phyloP scores from a whole-genome alignment of 2,888 invertebrate species.

The Ectropis crepuscularia region DNA sequence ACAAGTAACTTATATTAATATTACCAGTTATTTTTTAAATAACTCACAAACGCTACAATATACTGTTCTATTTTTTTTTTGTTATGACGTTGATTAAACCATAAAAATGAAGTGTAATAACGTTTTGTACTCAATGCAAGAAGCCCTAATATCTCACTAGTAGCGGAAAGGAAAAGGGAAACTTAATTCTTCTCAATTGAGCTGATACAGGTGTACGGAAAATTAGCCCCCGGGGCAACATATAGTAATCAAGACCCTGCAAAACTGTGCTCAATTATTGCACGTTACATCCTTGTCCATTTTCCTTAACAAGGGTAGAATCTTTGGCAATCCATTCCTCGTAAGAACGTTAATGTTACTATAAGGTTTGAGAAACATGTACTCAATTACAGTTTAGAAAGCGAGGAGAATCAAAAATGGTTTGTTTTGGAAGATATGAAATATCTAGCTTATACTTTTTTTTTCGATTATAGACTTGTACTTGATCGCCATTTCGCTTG shows the following conservation, averaged over 20 bases:
- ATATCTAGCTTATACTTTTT: no score
- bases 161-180: conserved; percentile 8
- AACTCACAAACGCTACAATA: background rate
- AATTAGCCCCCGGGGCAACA: conserved; percentile 16
- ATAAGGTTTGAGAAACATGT: background rate
- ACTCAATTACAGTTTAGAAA: no score
- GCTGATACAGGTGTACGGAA: conserved; percentile 6
- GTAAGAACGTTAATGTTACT: background rate
- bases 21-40: background rate
- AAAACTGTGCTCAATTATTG: conserved; percentile 15
- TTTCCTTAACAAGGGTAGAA: conserved; percentile 7
- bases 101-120: background rate
- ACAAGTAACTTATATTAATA: no score
- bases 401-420: no score
- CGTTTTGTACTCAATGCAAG: background rate
- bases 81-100: background rate
- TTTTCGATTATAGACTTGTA: no score
- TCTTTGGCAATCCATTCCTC: background rate
- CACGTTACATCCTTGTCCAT: conserved; percentile 10
- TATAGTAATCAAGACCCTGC: conserved; percentile 32
- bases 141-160: conserved; percentile 1
- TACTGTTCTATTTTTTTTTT: no score
- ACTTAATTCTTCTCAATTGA: conserved; percentile 9
- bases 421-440: no score
- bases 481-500: no score